Evolutionary conservation across 2,797 vertebrate genomes (phyloP).

Genomic region (Clarias fuscus): DNA sequence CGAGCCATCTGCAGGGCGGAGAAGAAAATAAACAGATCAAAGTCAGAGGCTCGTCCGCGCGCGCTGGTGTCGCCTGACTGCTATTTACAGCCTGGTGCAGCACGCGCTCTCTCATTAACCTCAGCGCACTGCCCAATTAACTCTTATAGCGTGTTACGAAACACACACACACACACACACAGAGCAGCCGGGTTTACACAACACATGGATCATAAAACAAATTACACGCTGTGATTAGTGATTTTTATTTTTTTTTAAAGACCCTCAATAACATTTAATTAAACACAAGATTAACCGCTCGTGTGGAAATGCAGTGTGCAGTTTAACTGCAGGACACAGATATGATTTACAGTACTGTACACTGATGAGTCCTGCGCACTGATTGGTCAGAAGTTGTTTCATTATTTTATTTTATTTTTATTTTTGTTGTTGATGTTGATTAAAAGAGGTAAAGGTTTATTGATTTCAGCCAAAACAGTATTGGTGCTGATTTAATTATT

Average conservation of each 20-base stretch:
- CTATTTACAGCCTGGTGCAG: neutral
- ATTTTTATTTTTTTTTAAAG: no score
- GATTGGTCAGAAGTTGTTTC: neutral
- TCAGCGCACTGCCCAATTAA: neutral
- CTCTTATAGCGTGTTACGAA: neutral
- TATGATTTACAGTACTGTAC: accelerated
- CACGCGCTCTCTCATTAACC: neutral
- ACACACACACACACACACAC: neutral
- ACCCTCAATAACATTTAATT: neutral
- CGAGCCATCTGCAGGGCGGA: neutral
- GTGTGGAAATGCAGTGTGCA: neutral
- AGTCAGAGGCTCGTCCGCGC: neutral
- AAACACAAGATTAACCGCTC: neutral
- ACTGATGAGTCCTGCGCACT: neutral
- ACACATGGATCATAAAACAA: neutral
- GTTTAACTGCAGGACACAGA: neutral
- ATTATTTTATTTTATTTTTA: no score
- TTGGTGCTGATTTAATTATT: no score
- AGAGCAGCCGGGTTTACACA: neutral
- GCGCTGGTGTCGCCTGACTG: no score
- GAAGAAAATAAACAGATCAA: neutral
- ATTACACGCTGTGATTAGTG: neutral
- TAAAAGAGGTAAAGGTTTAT: no score
- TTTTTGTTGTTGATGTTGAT: no score
- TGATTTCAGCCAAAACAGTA: no score